phyloP scores from a whole-genome alignment of 2,113 vertebrate species.

The Cygnus buccinator region DNA sequence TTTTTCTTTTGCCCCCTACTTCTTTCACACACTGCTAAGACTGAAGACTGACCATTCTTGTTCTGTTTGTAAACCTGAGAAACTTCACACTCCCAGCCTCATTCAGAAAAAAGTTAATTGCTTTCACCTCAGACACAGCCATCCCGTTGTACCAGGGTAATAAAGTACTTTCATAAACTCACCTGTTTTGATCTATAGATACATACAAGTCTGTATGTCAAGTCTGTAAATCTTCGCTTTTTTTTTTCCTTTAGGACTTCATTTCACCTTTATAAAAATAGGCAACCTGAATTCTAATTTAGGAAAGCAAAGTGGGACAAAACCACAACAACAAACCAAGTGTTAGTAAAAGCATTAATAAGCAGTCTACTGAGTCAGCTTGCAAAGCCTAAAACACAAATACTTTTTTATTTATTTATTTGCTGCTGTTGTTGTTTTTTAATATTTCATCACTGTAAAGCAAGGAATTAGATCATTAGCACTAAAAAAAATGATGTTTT shows the following conservation, averaged over 20 bases:
- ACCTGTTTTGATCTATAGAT: background rate
- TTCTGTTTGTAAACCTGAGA: background rate
- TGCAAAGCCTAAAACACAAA: background rate
- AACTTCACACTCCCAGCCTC: background rate
- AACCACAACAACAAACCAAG: background rate
- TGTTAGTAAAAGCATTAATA: background rate
- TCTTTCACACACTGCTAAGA: background rate
- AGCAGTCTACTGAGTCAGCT: background rate
- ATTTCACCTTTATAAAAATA: slow-evolving; percentile 6
- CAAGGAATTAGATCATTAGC: background rate
- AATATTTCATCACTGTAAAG: background rate
- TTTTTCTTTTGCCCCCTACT: background rate
- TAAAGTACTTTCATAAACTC: background rate
- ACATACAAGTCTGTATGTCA: background rate
- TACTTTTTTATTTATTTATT: background rate
- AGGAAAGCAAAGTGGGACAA: background rate
- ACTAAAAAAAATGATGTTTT: background rate
- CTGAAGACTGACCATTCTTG: background rate
- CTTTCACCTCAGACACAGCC: background rate
- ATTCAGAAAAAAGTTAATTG: background rate
- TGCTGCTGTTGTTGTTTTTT: background rate
- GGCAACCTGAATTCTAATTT: background rate
- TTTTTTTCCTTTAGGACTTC: background rate
- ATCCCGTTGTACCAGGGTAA: background rate
- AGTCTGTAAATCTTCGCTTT: background rate